phyloP scores from a whole-genome alignment of 2,888 invertebrate species.

The Trichogramma dendrolimi region DNA sequence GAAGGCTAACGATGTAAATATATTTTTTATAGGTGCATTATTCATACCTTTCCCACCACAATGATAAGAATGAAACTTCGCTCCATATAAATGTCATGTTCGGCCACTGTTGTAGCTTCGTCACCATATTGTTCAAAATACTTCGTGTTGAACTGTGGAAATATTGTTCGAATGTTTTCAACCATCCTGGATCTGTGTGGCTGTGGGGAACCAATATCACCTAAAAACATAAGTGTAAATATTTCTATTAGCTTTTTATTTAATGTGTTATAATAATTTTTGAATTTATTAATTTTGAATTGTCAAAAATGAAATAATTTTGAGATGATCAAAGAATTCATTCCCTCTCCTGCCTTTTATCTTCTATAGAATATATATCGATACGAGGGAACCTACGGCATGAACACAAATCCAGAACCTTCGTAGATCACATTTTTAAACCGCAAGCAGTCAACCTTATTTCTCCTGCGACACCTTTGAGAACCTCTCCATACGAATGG shows the following conservation, averaged over 20 bases:
- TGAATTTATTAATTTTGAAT: too few species aligned
- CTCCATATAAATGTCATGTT: slow-evolving; percentile 96
- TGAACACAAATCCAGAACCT: too few species aligned
- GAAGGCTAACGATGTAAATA: neutral
- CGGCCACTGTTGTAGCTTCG: slow-evolving; percentile 80
- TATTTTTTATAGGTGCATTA: slow-evolving; percentile 8
- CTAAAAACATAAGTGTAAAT: slow-evolving; percentile 51
- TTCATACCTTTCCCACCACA: slow-evolving; percentile 77
- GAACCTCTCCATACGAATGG: neutral
- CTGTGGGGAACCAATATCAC: slow-evolving; percentile 91
- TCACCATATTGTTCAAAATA: slow-evolving; percentile 88
- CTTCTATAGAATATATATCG: too few species aligned
- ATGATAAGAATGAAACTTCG: slow-evolving; percentile 81
- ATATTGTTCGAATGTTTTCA: slow-evolving; percentile 92
- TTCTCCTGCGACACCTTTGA: neutral
- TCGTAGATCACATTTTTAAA: too few species aligned
- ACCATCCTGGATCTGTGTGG: slow-evolving; percentile 97
- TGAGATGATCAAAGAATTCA: too few species aligned
- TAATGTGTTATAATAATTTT: slow-evolving; percentile 3
- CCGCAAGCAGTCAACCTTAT: too few species aligned
- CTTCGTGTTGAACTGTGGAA: slow-evolving; percentile 84
- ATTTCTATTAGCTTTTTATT: neutral
- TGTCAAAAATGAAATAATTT: too few species aligned
- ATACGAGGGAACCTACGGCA: too few species aligned
- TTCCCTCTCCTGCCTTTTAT: too few species aligned